These are phyloP conservation scores for Odontamblyopus rebecca DNA, from an alignment of 2,797 vertebrate genomes.

Conservation along the genomic window DNA sequence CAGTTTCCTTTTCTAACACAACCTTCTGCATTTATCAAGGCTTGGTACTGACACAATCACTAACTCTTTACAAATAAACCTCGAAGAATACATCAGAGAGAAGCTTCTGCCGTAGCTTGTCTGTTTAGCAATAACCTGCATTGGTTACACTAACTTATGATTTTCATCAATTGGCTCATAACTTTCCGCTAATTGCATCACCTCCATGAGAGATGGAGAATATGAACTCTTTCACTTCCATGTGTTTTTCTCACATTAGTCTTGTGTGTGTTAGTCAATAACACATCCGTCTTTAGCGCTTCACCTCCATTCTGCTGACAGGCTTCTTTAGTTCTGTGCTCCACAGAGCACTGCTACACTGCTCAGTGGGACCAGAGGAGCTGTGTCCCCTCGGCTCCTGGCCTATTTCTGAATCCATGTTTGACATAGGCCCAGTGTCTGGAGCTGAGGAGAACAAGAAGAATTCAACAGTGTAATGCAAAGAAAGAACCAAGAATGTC, in stretches of 20 bases:
- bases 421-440: slow-evolving; percentile 72
- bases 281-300: slow-evolving; percentile 52
- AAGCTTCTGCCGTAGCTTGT: not conserved
- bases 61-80: not conserved
- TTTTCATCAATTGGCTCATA: slow-evolving; percentile 45
- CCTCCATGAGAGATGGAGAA: slow-evolving; percentile 32
- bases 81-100: not conserved
- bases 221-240: slow-evolving; percentile 40
- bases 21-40: not conserved
- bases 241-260: slow-evolving; percentile 46
- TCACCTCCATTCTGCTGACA: slow-evolving; percentile 58
- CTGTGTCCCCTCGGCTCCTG: slow-evolving; percentile 67
- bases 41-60: not conserved
- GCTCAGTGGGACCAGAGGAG: slow-evolving; percentile 56
- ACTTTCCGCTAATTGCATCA: slow-evolving; percentile 63
- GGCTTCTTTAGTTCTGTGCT: slow-evolving; percentile 38
- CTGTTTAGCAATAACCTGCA: slow-evolving; percentile 5
- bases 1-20: not conserved
- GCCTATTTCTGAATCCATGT: slow-evolving; percentile 77
- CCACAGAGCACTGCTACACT: slow-evolving; percentile 31
- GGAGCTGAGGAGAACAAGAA: slow-evolving; percentile 51
- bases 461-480: slow-evolving; percentile 58
- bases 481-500: slow-evolving; percentile 59
- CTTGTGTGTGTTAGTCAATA: slow-evolving; percentile 43
- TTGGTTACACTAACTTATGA: slow-evolving; percentile 10